These are phyloP conservation scores for Meteorus colon DNA, from an alignment of 2,888 invertebrate genomes.

Conservation along the genomic window DNA sequence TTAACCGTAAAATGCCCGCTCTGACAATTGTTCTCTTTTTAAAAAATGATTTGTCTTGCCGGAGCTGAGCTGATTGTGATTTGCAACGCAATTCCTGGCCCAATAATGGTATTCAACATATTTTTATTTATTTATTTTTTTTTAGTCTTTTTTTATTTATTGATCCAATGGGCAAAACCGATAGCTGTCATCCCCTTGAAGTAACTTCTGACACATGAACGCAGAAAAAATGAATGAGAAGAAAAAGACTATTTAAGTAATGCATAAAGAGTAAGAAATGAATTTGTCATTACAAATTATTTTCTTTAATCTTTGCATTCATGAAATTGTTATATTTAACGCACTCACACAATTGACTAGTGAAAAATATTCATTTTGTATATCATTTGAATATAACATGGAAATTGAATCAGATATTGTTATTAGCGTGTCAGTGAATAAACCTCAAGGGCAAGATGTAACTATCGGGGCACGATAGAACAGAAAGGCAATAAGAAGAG, in stretches of 20 bases:
- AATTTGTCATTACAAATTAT: slow-evolving; percentile 21
- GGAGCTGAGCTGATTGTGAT: slow-evolving; percentile 74
- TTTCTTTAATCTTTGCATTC: slow-evolving; percentile 28
- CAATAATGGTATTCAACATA: slow-evolving; percentile 63
- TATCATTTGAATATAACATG: background rate
- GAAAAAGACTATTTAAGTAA: background rate
- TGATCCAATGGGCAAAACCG: slow-evolving; percentile 52
- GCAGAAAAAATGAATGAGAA: slow-evolving; percentile 33
- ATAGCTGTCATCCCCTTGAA: slow-evolving; percentile 48
- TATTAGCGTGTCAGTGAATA: background rate
- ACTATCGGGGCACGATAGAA: slow-evolving; percentile 42
- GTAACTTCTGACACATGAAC: slow-evolving; percentile 46
- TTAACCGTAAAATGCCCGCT: slow-evolving; percentile 72
- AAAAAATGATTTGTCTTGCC: slow-evolving; percentile 70
- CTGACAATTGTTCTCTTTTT: slow-evolving; percentile 67
- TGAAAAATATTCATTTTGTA: slow-evolving; percentile 10
- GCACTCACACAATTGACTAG: slow-evolving; percentile 15
- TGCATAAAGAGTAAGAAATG: slow-evolving; percentile 42
- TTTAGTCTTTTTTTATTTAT: slow-evolving; percentile 47
- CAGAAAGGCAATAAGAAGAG: slow-evolving; percentile 56
- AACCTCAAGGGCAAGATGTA: background rate
- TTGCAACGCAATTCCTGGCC: slow-evolving; percentile 74
- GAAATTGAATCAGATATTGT: background rate
- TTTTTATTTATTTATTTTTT: slow-evolving; percentile 49
- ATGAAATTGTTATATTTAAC: slow-evolving; percentile 1